Conservation (phyloP, 2,888 invertebrate species). For the Mamestra brassicae region DNA sequence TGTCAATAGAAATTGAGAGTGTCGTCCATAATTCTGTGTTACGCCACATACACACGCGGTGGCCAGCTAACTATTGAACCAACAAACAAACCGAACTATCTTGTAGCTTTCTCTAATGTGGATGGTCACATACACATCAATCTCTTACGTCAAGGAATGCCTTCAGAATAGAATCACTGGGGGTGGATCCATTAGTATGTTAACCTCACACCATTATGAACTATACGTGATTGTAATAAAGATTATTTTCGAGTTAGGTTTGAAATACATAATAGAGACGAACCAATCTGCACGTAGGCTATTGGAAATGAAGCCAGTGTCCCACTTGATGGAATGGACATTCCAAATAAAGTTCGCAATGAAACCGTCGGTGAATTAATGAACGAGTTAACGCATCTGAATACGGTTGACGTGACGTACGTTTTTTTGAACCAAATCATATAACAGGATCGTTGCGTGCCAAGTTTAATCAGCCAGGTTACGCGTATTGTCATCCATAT, state of each 20-base stretch:
- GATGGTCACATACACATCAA: constrained; percentile 76
- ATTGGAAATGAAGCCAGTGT: constrained; percentile 74
- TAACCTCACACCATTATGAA: constrained; percentile 64
- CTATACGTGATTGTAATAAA: constrained; percentile 67
- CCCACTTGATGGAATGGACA: constrained; percentile 73
- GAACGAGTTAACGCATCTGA: constrained; percentile 63
- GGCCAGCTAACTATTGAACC: constrained; percentile 77
- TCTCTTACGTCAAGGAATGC: constrained; percentile 73
- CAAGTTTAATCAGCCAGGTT: constrained; percentile 46
- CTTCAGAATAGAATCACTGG: constrained; percentile 54
- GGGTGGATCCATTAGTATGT: constrained; percentile 48
- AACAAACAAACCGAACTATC: constrained; percentile 76
- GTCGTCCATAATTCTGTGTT: constrained; percentile 77
- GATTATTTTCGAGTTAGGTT: constrained; percentile 57
- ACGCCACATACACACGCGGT: constrained; percentile 76
- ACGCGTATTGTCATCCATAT: constrained; percentile 39
- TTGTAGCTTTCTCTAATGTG: constrained; percentile 82
- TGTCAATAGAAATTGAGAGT: constrained; percentile 86
- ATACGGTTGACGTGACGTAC: constrained; percentile 38
- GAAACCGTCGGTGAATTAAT: constrained; percentile 74
- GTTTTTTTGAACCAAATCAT: constrained; percentile 47
- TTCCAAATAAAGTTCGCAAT: constrained; percentile 79
- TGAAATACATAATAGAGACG: constrained; percentile 62
- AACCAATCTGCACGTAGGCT: constrained; percentile 77
- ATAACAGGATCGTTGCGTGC: constrained; percentile 51